Base-by-base conservation (phyloP, 2,797 vertebrate species). In the Rousettus madagascariensis region DNA sequence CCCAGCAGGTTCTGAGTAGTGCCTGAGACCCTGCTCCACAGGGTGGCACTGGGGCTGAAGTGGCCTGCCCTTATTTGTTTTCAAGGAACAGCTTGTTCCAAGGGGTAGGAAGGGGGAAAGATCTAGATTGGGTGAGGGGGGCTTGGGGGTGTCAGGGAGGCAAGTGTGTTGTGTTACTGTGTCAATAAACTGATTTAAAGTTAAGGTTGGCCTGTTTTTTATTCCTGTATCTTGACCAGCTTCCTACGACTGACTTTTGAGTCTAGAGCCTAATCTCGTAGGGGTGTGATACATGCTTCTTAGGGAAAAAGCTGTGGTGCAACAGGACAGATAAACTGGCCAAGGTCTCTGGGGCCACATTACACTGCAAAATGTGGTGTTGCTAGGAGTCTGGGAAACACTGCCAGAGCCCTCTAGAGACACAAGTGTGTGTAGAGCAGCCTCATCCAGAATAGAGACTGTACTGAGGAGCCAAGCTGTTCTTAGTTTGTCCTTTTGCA, bases 151-250 rank as follows among this genome's bases (percentile, higher is more conserved):
- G 74, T 91, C 90, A 96, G 94, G 92, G 91, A 96, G 95, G 95
- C 90, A 96, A 96, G 94, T 97, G 94, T 98, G 95, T 98, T 97
- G 97, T 97, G 96, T 97, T 98, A 90, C 88, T 97, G 95, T 97
- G 97, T 97, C 96, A 98, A 97, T 98, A 98, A 98, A 97, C 95
- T 91, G 96, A 96, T 95, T 97, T 95, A 96, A 98, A 97, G 95
- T 96, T 97, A 88, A 95, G 71, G 79, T 95, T 68, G 86, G 85
- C 88, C 55, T 95, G 65, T 89, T 78, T 30, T 94, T 96, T 94
- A 94, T 95, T 96, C 68, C 72, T 94, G 28, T 85, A 33, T 51
- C 53, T 84, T 85, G 77, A 84, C 65, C 41, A 79, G 72, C 72
- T 95, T 75, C 69, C 65, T 84, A 22, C 43, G 49, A 63, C 43